phyloP scores from a whole-genome alignment of 2,797 vertebrate species.

The Anguilla megastoma region DNA sequence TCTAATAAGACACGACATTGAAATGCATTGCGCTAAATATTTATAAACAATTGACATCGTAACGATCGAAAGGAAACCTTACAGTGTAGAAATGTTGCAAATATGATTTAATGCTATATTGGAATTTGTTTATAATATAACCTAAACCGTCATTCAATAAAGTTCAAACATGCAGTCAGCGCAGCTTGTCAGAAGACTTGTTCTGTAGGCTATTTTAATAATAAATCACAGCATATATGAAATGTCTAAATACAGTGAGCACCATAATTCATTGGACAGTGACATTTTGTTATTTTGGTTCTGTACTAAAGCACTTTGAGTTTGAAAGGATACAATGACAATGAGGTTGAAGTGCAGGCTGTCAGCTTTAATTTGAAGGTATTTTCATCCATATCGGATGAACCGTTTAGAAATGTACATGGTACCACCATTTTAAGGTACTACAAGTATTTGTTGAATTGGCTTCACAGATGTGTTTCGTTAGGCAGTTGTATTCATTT shows the following conservation, averaged over 20 bases:
- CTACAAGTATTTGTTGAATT: too few species aligned
- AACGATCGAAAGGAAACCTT: not conserved
- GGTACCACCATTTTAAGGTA: too few species aligned
- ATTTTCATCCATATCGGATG: too few species aligned
- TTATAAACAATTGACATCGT: not conserved
- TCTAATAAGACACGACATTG: not conserved
- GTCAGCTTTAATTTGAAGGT: too few species aligned
- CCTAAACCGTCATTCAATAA: not conserved
- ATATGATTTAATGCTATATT: not conserved
- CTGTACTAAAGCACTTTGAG: too few species aligned
- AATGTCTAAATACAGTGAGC: not conserved
- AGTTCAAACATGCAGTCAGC: not conserved
- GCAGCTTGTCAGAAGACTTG: conserved; percentile 20
- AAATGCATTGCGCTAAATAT: not conserved
- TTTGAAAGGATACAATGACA: too few species aligned
- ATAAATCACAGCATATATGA: conserved; percentile 8
- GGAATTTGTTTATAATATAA: not conserved
- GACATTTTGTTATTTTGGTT: too few species aligned
- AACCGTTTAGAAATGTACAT: too few species aligned
- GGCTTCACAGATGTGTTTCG: too few species aligned
- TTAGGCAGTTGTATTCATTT: too few species aligned
- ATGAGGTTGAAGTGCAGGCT: too few species aligned
- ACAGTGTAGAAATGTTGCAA: not conserved
- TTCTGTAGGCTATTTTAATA: not conserved
- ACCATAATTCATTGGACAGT: too few species aligned